These are phyloP conservation scores for Epinotia brunnichana DNA, from an alignment of 2,888 invertebrate species.

Conservation along the genomic window DNA sequence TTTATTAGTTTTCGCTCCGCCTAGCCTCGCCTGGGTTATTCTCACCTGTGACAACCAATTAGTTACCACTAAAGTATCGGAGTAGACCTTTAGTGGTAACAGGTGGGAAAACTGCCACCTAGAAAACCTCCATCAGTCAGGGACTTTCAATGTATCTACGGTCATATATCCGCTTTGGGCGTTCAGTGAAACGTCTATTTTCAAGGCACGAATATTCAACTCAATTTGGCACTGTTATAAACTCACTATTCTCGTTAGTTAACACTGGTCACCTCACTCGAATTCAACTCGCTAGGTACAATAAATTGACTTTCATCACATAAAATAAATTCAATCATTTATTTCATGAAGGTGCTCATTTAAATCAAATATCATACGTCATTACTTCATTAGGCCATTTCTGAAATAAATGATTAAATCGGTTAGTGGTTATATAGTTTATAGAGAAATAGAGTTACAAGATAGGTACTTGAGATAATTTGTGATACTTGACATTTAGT, in stretches of 20 bases:
- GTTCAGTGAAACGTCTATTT: neutral
- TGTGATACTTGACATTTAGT: conserved; percentile 78
- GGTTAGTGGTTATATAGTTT: conserved; percentile 56
- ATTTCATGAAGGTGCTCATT: conserved; percentile 14
- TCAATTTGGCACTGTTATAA: conserved; percentile 14
- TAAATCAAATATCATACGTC: neutral
- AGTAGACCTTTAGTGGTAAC: too few relatives aligned
- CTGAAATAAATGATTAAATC: conserved; percentile 24
- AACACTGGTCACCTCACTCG: conserved; percentile 28
- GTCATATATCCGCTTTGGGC: too few relatives aligned
- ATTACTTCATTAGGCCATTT: neutral
- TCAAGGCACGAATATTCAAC: neutral
- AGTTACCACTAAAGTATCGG: too few relatives aligned
- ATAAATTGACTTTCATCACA: conserved; percentile 64
- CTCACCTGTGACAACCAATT: too few relatives aligned
- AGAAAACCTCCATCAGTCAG: too few relatives aligned
- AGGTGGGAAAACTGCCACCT: too few relatives aligned
- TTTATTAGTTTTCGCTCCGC: neutral
- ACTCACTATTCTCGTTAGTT: neutral
- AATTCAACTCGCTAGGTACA: conserved; percentile 43
- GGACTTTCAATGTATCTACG: too few relatives aligned
- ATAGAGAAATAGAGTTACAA: conserved; percentile 76
- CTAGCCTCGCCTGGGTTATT: too few relatives aligned
- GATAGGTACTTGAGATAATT: conserved; percentile 80
- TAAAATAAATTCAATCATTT: conserved; percentile 56